Evolutionary conservation across 2,113 vertebrate genomes (phyloP).

Genomic region (Amphilophus citrinellus): DNA sequence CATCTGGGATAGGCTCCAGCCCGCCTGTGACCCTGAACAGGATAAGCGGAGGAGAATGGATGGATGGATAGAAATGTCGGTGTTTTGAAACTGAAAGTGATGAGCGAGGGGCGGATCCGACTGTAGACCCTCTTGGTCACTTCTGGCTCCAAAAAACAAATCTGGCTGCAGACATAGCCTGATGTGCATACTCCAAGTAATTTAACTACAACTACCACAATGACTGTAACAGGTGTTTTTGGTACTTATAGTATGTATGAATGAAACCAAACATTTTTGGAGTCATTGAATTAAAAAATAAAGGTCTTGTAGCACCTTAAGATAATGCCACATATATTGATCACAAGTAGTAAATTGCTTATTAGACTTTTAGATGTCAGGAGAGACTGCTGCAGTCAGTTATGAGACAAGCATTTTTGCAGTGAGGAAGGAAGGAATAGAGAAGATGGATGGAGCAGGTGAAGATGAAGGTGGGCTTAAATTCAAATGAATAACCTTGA

Average conservation of each 20-base stretch:
- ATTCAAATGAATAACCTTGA: constrained; percentile 79
- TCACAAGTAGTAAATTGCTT: neutral
- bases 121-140: neutral
- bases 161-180: neutral
- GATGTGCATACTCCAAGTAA: neutral
- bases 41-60: too few relatives aligned
- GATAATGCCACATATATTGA: neutral
- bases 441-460: constrained; percentile 5
- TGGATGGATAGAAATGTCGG: neutral
- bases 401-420: constrained; percentile 14
- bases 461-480: constrained; percentile 17
- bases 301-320: too few relatives aligned
- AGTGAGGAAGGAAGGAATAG: neutral
- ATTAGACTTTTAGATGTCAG: neutral
- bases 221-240: too few relatives aligned
- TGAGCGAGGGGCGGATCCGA: rapidly evolving
- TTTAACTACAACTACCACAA: neutral
- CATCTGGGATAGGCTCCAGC: too few relatives aligned
- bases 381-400: constrained; percentile 1
- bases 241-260: too few relatives aligned
- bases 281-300: too few relatives aligned
- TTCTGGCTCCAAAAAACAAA: neutral
- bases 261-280: too few relatives aligned
- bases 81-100: neutral
- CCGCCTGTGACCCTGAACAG: too few relatives aligned